These are phyloP conservation scores for Lordiphosa fenestrarum DNA, from an alignment of 2,888 invertebrate species.

Conservation along the genomic window DNA sequence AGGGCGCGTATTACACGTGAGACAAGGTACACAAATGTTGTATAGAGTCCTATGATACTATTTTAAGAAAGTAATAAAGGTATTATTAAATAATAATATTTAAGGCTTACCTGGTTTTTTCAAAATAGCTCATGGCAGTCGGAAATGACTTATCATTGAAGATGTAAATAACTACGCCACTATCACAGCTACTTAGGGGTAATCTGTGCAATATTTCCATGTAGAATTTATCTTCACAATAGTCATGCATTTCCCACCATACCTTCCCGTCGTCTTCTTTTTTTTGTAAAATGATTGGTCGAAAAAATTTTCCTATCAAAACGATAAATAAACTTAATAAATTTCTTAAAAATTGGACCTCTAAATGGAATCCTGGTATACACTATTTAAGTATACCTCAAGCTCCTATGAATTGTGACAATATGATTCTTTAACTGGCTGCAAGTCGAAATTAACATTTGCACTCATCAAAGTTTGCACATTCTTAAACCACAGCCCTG, in stretches of 20 bases:
- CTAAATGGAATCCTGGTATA: too few relatives aligned
- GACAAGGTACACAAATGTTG: conserved; percentile 94
- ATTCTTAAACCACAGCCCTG: too few relatives aligned
- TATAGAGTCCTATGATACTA: conserved; percentile 96
- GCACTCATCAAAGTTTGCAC: too few relatives aligned
- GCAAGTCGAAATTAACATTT: too few relatives aligned
- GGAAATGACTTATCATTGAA: conserved; percentile 98
- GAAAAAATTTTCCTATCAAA: conserved; percentile 33
- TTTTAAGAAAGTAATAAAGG: not conserved
- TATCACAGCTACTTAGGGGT: conserved; percentile 62
- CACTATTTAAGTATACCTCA: too few relatives aligned
- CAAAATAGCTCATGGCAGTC: conserved; percentile 90
- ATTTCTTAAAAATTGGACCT: too few relatives aligned
- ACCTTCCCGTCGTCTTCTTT: conserved; percentile 45
- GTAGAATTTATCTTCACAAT: conserved; percentile 80
- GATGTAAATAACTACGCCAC: conserved; percentile 85
- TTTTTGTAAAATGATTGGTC: conserved; percentile 42
- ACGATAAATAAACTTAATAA: not conserved
- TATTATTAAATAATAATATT: not conserved
- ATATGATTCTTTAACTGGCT: too few relatives aligned
- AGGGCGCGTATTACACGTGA: conserved; percentile 92
- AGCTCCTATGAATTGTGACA: too few relatives aligned
- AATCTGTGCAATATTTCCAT: conserved; percentile 31
- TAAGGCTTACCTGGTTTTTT: conserved; percentile 91
- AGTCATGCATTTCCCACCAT: conserved; percentile 86